Conservation (phyloP, 2,888 invertebrate species). For the Nebria brevicollis region DNA sequence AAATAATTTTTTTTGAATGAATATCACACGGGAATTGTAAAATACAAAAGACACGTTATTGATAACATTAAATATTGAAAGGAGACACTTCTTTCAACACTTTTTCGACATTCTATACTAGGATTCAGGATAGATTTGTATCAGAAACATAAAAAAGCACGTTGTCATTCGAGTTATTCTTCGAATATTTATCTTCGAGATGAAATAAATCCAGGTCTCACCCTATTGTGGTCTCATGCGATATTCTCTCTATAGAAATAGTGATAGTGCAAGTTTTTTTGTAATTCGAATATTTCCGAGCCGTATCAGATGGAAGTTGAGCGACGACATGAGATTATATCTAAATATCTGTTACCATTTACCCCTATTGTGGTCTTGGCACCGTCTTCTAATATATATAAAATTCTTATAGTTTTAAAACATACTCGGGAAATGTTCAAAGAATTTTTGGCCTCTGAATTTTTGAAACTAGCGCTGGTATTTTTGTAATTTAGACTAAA, state of each 20-base stretch:
- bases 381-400: slow-evolving; percentile 18
- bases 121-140: neutral
- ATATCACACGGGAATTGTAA: neutral
- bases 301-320: slow-evolving; percentile 32
- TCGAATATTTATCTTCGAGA: slow-evolving; percentile 33
- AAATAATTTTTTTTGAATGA: no score
- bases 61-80: slow-evolving; percentile 24
- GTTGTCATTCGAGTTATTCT: slow-evolving; percentile 9
- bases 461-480: slow-evolving; percentile 23
- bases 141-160: slow-evolving; percentile 2
- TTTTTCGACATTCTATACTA: neutral
- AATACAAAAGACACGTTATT: neutral
- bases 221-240: slow-evolving; percentile 28
- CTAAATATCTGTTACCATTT: slow-evolving; percentile 42
- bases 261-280: slow-evolving; percentile 21
- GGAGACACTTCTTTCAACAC: slow-evolving; percentile 43
- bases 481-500: slow-evolving; percentile 45
- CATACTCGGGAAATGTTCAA: slow-evolving; percentile 29
- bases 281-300: slow-evolving; percentile 8
- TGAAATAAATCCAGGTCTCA: slow-evolving; percentile 34
- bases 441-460: slow-evolving; percentile 29
- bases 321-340: slow-evolving; percentile 31
- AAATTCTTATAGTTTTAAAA: slow-evolving; percentile 17
- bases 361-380: slow-evolving; percentile 26
- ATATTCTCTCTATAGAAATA: neutral